These are phyloP conservation scores for Galleria mellonella DNA, from an alignment of 1,140 invertebrate genomes.

Conservation along the genomic window DNA sequence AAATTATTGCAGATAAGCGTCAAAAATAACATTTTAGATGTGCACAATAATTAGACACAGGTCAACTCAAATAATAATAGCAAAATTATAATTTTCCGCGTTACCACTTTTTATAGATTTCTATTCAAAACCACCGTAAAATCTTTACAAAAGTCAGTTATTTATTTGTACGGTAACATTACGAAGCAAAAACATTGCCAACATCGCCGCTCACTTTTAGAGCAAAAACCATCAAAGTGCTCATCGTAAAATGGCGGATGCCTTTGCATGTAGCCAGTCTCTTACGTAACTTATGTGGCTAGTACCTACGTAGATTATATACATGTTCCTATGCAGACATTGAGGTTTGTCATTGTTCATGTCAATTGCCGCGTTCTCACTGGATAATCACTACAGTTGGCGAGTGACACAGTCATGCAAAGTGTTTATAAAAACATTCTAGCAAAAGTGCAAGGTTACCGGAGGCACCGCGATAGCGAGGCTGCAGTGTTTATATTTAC, in stretches of 20 bases:
- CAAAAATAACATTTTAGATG: no score
- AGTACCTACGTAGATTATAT: slow-evolving; percentile 11
- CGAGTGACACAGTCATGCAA: slow-evolving; percentile 24
- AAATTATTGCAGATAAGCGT: no score
- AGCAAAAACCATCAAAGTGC: slow-evolving; percentile 35
- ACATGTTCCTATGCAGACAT: slow-evolving; percentile 22
- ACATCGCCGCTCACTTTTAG: slow-evolving; percentile 40
- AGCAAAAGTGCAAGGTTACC: slow-evolving; percentile 38
- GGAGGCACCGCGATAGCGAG: slow-evolving; percentile 2
- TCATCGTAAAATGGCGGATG: slow-evolving; percentile 54
- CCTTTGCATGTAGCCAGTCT: slow-evolving; percentile 25
- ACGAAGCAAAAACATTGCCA: slow-evolving; percentile 20
- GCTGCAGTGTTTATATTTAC: neutral
- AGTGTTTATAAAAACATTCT: slow-evolving; percentile 35
- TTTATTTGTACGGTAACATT: neutral
- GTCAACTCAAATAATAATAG: no score
- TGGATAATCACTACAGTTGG: slow-evolving; percentile 34
- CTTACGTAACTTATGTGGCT: slow-evolving; percentile 32
- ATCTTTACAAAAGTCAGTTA: neutral
- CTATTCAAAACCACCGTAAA: neutral
- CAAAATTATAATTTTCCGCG: neutral
- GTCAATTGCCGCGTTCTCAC: slow-evolving; percentile 45
- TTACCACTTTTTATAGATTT: neutral
- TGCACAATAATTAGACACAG: no score
- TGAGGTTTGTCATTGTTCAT: slow-evolving; percentile 41